Evolutionary conservation across 2,888 invertebrate genomes (phyloP), one percentile per base, ranked within the genome.

Genomic region (Ennomos erosarius): DNA sequence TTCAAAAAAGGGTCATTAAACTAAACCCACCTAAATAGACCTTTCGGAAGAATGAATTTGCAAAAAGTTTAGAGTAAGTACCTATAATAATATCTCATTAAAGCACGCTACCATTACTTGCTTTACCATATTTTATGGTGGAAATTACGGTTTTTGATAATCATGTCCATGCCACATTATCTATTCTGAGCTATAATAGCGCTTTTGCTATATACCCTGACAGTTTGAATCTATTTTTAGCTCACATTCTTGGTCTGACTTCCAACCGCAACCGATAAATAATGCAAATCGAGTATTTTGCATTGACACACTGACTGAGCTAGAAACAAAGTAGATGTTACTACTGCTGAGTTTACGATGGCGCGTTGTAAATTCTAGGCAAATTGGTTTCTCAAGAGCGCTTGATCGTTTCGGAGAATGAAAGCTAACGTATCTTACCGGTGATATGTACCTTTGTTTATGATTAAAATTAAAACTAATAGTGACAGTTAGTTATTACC

Each of bases 141-240:
- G 16, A 36, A 43, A 43, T 16, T 26, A 43, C 43, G 26, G n/a
- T 10, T 34, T n/a, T 26, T 64, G 69, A 65, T 64, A 66, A 65
- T 52, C 61, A 43, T 43, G 26, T 62, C 59, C 54, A 51, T 64
- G 61, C 62, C 63, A 60, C 64, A 6, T 26, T 26, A 26, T 26
- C 26, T 26, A 26, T 26, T 26, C 26, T 26, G 6, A 6, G 26
- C 26, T 26, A 26, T 26, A 6, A 26, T 26, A 26, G 69, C 70
- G 71, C 74, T 75, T 78, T 77, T 77, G 70, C 75, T 79, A 73
- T 26, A 26, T 26, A 26, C 3, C 69, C 72, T 74, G 65, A 75
- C 74, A 78, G 75, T 71, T 74, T 71, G 74, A 63, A 62, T 79
- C 83, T 88, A 88, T 87, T 85, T 85, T 85, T 86, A 88, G 84